A percentile compares a stretch with the other conserved stretches of the same genome.
These are phyloP conservation scores for Psilopsiagon aurifrons DNA, from an alignment of 2,113 vertebrate species.

Conservation along the genomic window DNA sequence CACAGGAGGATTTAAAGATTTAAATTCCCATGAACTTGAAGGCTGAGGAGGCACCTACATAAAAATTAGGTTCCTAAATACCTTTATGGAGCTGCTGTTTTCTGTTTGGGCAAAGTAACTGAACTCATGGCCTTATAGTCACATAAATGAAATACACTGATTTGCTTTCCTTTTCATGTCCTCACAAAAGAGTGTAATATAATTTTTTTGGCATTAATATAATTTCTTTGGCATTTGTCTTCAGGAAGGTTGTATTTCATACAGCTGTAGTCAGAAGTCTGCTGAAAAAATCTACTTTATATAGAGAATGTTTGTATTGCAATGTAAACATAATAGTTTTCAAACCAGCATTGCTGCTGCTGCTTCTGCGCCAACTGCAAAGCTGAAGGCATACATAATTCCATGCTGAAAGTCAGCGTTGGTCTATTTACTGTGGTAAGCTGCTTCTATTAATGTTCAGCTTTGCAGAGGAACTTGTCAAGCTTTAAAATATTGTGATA, in stretches of 20 bases:
- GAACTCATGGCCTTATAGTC: background rate
- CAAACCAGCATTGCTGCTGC: background rate
- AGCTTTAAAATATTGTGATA: slow-evolving; percentile 67
- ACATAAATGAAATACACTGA: background rate
- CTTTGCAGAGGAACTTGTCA: slow-evolving; percentile 61
- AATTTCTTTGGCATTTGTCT: background rate
- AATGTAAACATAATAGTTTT: background rate
- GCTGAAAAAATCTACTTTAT: background rate
- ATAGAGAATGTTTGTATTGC: background rate
- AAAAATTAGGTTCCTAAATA: background rate
- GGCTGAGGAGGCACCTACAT: background rate
- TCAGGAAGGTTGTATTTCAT: background rate
- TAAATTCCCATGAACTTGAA: background rate
- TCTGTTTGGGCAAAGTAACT: background rate
- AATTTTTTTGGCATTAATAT: background rate
- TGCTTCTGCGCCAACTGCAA: background rate
- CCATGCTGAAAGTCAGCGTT: background rate
- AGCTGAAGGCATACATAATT: background rate
- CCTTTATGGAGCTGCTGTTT: background rate
- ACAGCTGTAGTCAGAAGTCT: background rate
- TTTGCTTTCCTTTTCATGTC: background rate
- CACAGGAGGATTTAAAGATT: background rate
- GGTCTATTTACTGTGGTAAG: slow-evolving; percentile 31
- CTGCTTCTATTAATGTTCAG: slow-evolving; percentile 14
- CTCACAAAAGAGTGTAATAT: background rate